Conservation (phyloP, 1,140 invertebrate species). For the Nymphalis io region DNA sequence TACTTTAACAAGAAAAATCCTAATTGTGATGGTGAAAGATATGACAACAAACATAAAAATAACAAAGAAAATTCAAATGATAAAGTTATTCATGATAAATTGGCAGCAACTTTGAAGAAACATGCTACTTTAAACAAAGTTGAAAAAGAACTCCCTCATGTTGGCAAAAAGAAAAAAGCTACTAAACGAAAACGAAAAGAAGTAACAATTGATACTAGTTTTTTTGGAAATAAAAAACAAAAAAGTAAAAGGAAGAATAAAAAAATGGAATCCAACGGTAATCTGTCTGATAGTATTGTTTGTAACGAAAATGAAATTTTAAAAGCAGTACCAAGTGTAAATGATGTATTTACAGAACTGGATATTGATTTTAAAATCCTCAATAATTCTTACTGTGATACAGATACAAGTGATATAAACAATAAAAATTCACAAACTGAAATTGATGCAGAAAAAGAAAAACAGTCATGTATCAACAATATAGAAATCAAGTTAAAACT, state of each 20-base stretch:
- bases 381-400: constrained; percentile 28
- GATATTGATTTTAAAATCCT: constrained; percentile 56
- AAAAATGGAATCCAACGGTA: constrained; percentile 4
- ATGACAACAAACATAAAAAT: constrained; percentile 30
- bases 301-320: constrained; percentile 47
- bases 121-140: constrained; percentile 65
- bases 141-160: constrained; percentile 47
- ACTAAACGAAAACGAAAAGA: constrained; percentile 64
- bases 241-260: constrained; percentile 41
- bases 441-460: constrained; percentile 27
- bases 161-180: constrained; percentile 52
- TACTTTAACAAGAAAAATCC: constrained; percentile 61
- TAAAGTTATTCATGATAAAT: constrained; percentile 49
- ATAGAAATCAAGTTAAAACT: constrained; percentile 15
- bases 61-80: constrained; percentile 40
- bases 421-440: background rate
- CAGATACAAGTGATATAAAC: constrained; percentile 14
- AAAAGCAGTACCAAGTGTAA: constrained; percentile 72
- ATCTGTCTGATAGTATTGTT: constrained; percentile 30
- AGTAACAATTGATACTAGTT: constrained; percentile 48
- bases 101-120: constrained; percentile 72
- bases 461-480: constrained; percentile 13
- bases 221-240: constrained; percentile 42
- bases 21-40: constrained; percentile 19
- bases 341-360: constrained; percentile 68